These are phyloP conservation scores for Craseonycteris thonglongyai DNA, from an alignment of 2,113 vertebrate genomes.

Conservation along the genomic window DNA sequence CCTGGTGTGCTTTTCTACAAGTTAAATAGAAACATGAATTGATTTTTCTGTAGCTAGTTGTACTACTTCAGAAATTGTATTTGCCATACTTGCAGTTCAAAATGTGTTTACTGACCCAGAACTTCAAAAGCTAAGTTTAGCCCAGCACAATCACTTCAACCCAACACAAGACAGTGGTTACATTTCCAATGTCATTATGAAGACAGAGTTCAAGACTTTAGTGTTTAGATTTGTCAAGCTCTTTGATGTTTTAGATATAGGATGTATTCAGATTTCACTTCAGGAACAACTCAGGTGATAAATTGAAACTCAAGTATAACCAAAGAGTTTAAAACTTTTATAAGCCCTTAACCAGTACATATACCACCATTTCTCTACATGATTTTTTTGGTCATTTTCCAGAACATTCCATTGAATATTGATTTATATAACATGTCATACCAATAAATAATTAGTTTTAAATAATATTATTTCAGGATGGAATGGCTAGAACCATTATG, in stretches of 20 bases:
- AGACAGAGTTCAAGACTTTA: slow-evolving; percentile 8
- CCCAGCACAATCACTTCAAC: background rate
- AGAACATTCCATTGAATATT: background rate
- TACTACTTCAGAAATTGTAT: background rate
- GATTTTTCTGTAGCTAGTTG: slow-evolving; percentile 18
- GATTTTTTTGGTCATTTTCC: background rate
- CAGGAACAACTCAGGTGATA: background rate
- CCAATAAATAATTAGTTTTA: background rate
- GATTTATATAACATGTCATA: background rate
- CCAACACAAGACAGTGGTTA: background rate
- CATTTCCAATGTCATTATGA: background rate
- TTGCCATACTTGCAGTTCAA: slow-evolving; percentile 10
- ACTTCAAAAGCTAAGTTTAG: slow-evolving; percentile 35
- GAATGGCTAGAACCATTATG: background rate
- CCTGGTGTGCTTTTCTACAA: slow-evolving; percentile 7
- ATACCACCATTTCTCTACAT: background rate
- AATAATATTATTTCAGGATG: background rate
- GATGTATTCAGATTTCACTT: background rate
- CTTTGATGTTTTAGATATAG: slow-evolving; percentile 24
- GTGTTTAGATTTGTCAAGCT: slow-evolving; percentile 2
- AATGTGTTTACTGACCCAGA: slow-evolving; percentile 39
- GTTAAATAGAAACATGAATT: slow-evolving; percentile 37
- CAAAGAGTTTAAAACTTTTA: background rate
- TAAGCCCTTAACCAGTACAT: slow-evolving; percentile 1
- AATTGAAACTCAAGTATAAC: slow-evolving; percentile 1